Base-by-base conservation (phyloP, 1,140 invertebrate species). In the Sitophilus oryzae region DNA sequence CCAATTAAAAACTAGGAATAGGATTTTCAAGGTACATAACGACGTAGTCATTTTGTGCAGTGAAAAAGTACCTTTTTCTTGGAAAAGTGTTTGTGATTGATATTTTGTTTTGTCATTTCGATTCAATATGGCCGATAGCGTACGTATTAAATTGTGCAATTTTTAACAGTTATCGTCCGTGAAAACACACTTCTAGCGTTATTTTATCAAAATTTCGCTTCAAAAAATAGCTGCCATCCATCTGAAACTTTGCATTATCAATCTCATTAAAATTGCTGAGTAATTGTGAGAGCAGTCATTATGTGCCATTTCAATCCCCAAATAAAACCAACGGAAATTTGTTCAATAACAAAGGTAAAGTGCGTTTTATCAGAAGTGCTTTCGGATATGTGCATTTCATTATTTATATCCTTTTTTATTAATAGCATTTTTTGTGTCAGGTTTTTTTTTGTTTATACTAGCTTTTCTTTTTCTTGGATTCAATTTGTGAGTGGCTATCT, bases 101-200 rank as follows among this genome's bases (percentile, higher is more conserved):
- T 44, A 44, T 56, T 62, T 64, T 65, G 60, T 62, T 51, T 58
- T 65, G 62, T 62, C 57, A 58, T 56, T 61, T 53, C 46, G 44
- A 62, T 65, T 58, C 63, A 65, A 65, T 63, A 65, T 65, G 63
- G 63, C 63, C 52, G 63, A 57, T 56, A 46, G 56, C 61, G 54
- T 58, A 60, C 44, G 52, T 61, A 60, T 49, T 35, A 58, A 62
- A 51, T 60, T 59, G 49, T 56, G 56, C 41, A 56, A 54, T 61
- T 61, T 58, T 52, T 2, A 40, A 20, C 8, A 34, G 22, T 46
- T 50, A 2, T 18, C 19, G 23, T 19, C 11, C 52, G 5, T 20
- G 15, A 6, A n/a, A n/a, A n/a, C n/a, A n/a, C n/a, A n/a, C n/a
- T n/a, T n/a, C n/a, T n/a, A n/a, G n/a, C n/a, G n/a, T n/a, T n/a